Conservation (phyloP, 2,113 vertebrate genomes). For the Halcyon senegalensis region DNA sequence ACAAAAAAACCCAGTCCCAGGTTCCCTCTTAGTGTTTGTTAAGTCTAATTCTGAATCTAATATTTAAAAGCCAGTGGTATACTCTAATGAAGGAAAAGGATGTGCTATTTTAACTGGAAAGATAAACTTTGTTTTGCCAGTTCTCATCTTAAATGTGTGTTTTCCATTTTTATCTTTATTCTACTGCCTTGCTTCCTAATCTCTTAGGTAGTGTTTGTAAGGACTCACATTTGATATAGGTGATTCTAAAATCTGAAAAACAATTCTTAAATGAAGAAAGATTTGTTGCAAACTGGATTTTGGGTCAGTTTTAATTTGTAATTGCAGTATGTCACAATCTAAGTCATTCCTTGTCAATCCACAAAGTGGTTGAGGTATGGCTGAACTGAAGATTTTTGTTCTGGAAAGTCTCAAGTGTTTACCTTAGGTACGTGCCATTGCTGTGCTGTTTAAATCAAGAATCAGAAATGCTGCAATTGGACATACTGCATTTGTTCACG, state of each 20-base stretch:
- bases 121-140: neutral
- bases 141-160: neutral
- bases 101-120: neutral
- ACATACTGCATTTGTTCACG: conserved; percentile 26
- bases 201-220: neutral
- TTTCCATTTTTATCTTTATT: neutral
- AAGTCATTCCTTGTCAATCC: neutral
- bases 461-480: neutral
- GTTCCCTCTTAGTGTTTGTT: neutral
- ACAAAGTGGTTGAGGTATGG: neutral
- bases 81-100: neutral
- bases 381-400: neutral
- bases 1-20: fast-evolving
- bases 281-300: neutral
- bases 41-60: neutral
- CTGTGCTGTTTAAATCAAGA: conserved; percentile 23
- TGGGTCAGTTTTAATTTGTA: neutral
- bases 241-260: neutral
- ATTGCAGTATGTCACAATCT: neutral
- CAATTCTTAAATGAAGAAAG: neutral
- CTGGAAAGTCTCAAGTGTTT: neutral
- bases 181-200: neutral
- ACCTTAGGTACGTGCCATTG: neutral
- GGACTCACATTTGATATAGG: neutral
- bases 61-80: neutral